phyloP scores from a whole-genome alignment of 2,797 vertebrate species.

The Gallinago solitaria region DNA sequence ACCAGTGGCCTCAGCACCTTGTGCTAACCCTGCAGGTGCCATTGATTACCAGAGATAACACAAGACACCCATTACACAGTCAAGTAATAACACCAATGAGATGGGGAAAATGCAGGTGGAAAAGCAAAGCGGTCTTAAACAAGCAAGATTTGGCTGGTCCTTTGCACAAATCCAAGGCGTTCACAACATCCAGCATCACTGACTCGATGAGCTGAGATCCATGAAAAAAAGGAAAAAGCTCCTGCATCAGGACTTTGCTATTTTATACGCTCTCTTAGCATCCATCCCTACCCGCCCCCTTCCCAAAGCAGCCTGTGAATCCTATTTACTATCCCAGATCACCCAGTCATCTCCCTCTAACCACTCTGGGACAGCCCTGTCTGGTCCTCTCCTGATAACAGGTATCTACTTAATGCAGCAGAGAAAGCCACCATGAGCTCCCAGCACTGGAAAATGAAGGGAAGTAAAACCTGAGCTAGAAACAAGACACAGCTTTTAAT shows the following conservation, averaged over 20 bases:
- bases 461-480: not conserved
- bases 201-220: not conserved
- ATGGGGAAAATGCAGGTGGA: not conserved
- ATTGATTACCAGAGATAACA: not conserved
- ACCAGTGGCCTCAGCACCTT: not conserved
- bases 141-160: not conserved
- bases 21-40: fast-evolving
- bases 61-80: not conserved
- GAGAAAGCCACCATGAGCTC: not conserved
- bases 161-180: fast-evolving
- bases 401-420: not conserved
- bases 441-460: not conserved
- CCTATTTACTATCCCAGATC: not conserved
- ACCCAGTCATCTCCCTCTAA: not conserved
- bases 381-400: not conserved
- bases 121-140: not conserved
- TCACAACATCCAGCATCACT: not conserved
- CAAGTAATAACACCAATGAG: fast-evolving
- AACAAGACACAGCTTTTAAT: not conserved
- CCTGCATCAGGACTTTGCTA: not conserved
- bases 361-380: not conserved
- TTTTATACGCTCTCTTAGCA: not conserved
- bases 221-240: not conserved
- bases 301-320: not conserved
- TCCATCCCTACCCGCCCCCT: not conserved